Evolutionary conservation across 2,797 vertebrate species (phyloP).

Genomic region (Clarias platycephalus): DNA sequence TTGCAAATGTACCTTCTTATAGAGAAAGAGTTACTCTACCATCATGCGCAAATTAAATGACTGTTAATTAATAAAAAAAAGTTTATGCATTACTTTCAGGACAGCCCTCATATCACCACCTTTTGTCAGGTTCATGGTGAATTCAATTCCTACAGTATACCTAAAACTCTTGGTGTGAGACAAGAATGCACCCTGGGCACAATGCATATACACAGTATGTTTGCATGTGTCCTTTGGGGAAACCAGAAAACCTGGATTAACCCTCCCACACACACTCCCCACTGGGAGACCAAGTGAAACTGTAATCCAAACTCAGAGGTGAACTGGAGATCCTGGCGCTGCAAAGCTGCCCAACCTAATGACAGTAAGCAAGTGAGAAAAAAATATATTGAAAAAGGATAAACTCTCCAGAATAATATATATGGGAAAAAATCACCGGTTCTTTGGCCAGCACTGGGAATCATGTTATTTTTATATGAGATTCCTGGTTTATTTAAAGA

Average conservation of each 20-base stretch:
- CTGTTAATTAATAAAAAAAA: too few relatives aligned
- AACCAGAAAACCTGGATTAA: background rate
- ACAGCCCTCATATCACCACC: too few relatives aligned
- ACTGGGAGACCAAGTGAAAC: background rate
- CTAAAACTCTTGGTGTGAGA: background rate
- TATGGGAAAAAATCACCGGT: background rate
- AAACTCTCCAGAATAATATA: background rate
- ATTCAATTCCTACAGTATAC: background rate
- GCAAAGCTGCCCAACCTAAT: background rate
- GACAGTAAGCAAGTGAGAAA: background rate
- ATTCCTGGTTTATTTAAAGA: background rate
- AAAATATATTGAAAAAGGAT: too few relatives aligned
- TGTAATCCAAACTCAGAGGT: background rate
- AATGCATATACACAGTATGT: too few relatives aligned
- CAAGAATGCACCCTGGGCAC: background rate
- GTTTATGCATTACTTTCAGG: too few relatives aligned
- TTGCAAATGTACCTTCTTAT: too few relatives aligned
- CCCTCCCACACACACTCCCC: too few relatives aligned
- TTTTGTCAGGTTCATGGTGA: background rate
- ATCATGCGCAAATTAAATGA: too few relatives aligned
- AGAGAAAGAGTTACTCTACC: too few relatives aligned
- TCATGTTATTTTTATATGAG: background rate
- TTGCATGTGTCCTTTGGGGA: background rate
- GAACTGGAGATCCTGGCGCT: background rate
- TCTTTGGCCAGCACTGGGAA: background rate